Evolutionary conservation across 2,797 vertebrate species (phyloP).

Genomic region (Channallabes apus): DNA sequence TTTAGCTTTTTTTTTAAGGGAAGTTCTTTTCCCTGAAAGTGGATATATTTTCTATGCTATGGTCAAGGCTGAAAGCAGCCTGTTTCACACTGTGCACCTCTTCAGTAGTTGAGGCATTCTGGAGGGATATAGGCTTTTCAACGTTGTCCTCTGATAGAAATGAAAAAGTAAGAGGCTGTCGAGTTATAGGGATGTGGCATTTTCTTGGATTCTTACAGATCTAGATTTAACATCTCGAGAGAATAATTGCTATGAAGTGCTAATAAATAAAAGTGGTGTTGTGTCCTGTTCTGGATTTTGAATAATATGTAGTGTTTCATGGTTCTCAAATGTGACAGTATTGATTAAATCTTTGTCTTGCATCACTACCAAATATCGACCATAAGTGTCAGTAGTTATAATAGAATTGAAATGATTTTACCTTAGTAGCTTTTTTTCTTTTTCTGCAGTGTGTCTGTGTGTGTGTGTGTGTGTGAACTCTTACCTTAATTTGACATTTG

Average conservation of each 20-base stretch:
- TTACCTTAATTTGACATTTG: not conserved
- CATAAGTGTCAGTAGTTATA: not conserved
- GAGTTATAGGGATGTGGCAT: not conserved
- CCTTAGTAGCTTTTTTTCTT: too few relatives aligned
- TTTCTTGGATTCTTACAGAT: not conserved
- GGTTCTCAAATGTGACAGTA: not conserved
- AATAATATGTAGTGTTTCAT: too few relatives aligned
- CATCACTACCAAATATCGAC: not conserved
- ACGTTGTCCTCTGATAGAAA: too few relatives aligned
- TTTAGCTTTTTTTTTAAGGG: not conserved
- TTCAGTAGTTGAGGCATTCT: constrained; percentile 1
- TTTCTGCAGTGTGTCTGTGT: too few relatives aligned
- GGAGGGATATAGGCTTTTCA: not conserved
- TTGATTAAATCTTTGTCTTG: not conserved
- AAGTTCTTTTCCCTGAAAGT: not conserved
- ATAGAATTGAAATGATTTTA: not conserved
- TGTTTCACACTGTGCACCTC: constrained; percentile 12
- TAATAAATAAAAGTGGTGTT: not conserved
- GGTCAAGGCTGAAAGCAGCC: not conserved
- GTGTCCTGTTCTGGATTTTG: not conserved
- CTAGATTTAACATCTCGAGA: not conserved
- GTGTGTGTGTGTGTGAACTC: not conserved
- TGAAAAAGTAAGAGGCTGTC: not conserved
- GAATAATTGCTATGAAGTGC: not conserved
- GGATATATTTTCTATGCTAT: not conserved